Conservation (phyloP, 2,888 invertebrate species). For the Polietes domitor region DNA sequence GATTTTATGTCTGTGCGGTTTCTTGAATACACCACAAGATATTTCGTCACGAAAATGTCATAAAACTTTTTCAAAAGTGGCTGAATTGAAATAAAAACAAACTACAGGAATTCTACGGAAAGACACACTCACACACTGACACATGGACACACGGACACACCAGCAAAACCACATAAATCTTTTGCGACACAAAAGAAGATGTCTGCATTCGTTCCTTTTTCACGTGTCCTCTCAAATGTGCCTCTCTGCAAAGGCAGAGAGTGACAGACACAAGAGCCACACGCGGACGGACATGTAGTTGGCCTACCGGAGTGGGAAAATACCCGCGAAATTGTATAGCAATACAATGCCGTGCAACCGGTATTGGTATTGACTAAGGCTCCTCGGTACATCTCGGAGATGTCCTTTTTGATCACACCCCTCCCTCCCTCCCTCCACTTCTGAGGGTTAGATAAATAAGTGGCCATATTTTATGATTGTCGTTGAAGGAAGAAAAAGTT, state of each 20-base stretch:
- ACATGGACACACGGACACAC: neutral
- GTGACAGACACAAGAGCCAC: neutral
- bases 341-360: neutral
- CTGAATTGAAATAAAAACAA: conserved; percentile 14
- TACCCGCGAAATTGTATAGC: conserved; percentile 38
- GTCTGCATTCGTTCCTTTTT: neutral
- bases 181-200: conserved; percentile 13
- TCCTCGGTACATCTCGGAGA: neutral
- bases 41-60: conserved; percentile 52
- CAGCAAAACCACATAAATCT: conserved; percentile 19
- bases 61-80: conserved; percentile 38
- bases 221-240: neutral
- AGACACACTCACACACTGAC: neutral
- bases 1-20: conserved; percentile 46
- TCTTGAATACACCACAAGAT: conserved; percentile 38
- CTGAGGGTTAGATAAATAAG: conserved; percentile 29
- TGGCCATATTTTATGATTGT: neutral
- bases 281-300: neutral
- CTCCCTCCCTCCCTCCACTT: conserved; percentile 1
- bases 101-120: neutral
- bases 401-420: conserved; percentile 25
- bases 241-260: neutral
- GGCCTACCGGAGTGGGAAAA: neutral
- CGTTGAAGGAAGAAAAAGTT: neutral
- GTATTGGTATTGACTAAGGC: neutral